These are phyloP conservation scores for Etia nguti DNA, from an alignment of 2,113 vertebrate species.

Conservation along the genomic window DNA sequence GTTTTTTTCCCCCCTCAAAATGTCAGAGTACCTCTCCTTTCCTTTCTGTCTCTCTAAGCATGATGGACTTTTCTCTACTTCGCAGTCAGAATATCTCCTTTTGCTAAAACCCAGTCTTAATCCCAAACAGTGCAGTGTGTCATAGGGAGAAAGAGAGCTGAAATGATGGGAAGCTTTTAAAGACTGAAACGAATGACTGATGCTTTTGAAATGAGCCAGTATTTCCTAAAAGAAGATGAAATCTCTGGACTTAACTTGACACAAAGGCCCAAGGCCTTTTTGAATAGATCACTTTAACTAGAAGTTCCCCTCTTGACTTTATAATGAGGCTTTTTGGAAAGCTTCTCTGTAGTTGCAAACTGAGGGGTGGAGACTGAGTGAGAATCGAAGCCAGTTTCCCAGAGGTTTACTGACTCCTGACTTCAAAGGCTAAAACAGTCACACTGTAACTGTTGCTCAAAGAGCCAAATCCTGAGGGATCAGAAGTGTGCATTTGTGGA, in stretches of 20 bases:
- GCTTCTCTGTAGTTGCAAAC: constrained; percentile 34
- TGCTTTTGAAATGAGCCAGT: constrained; percentile 22
- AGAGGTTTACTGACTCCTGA: constrained; percentile 51
- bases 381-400: constrained; percentile 35
- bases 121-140: constrained; percentile 33
- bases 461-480: constrained; percentile 30
- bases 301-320: constrained; percentile 23
- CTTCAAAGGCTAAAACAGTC: constrained; percentile 49
- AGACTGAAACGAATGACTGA: not conserved
- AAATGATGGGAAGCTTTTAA: constrained; percentile 14
- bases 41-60: constrained; percentile 13
- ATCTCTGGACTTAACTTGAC: constrained; percentile 31
- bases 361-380: constrained; percentile 16
- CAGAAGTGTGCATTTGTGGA: not conserved
- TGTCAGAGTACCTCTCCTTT: not conserved
- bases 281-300: constrained; percentile 41
- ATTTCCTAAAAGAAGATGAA: constrained; percentile 12
- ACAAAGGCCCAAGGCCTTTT: constrained; percentile 22
- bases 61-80: constrained; percentile 31
- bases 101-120: constrained; percentile 31
- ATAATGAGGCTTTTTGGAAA: constrained; percentile 41
- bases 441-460: constrained; percentile 26
- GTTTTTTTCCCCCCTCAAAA: not conserved
- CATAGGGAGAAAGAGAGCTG: not conserved
- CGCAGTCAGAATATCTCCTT: constrained; percentile 9